Evolutionary conservation across 1,140 invertebrate species (phyloP).

Genomic region (Orussus abietinus): DNA sequence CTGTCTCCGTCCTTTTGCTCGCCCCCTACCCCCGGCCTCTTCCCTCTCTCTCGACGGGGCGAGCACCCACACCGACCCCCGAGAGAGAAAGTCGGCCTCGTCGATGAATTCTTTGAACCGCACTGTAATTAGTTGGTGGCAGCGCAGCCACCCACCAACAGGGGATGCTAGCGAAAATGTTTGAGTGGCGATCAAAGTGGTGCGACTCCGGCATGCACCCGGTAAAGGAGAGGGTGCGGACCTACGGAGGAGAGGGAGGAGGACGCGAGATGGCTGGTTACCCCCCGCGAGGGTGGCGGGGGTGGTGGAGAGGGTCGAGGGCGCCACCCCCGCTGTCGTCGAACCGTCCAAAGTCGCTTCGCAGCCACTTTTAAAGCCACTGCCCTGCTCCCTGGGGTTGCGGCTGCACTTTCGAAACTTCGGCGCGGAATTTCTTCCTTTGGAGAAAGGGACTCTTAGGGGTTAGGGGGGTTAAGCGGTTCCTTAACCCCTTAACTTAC

Average conservation of each 20-base stretch:
- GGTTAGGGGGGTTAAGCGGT: no score
- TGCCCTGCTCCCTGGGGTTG: no score
- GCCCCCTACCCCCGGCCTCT: slow-evolving; percentile 1
- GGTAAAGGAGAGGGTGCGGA: slow-evolving; percentile 4
- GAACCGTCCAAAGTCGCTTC: no score
- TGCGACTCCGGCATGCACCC: slow-evolving; percentile 32
- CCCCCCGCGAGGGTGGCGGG: slow-evolving; percentile 18
- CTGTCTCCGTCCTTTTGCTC: no score
- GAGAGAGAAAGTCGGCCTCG: slow-evolving; percentile 11
- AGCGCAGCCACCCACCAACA: slow-evolving; percentile 16
- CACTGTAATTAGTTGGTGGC: slow-evolving; percentile 50
- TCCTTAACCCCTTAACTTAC: no score
- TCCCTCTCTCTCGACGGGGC: slow-evolving; percentile 14
- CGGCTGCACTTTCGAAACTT: no score
- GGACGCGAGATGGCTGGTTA: slow-evolving; percentile 5
- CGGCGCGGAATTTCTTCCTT: no score
- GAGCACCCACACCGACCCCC: slow-evolving; percentile 20
- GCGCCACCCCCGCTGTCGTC: slow-evolving; percentile 25
- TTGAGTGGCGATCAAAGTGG: slow-evolving; percentile 52
- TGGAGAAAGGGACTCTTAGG: no score
- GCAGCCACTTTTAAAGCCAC: no score
- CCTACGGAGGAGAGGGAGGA: slow-evolving; percentile 3
- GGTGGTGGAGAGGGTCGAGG: slow-evolving; percentile 30
- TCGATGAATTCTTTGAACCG: slow-evolving; percentile 52
- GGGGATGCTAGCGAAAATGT: slow-evolving; percentile 41